Evolutionary conservation across 2,888 invertebrate species (phyloP).

Genomic region (Cheilosia scutellata): DNA sequence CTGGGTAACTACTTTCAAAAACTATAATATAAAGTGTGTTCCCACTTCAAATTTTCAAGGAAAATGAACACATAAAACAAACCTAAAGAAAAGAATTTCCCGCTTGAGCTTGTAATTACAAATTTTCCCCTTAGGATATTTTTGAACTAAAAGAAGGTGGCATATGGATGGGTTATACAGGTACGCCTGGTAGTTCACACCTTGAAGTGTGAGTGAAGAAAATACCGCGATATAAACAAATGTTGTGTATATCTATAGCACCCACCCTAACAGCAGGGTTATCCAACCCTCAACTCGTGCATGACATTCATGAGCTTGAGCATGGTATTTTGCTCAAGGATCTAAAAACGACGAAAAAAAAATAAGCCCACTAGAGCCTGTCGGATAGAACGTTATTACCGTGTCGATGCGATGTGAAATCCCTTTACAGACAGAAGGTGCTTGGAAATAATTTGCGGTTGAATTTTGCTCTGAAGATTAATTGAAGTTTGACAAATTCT

Average conservation of each 20-base stretch:
- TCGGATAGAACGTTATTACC: slow-evolving; percentile 20
- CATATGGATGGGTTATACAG: slow-evolving; percentile 51
- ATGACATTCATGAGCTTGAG: slow-evolving; percentile 60
- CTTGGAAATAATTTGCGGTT: slow-evolving; percentile 76
- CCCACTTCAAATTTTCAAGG: slow-evolving; percentile 17
- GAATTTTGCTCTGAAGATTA: slow-evolving; percentile 64
- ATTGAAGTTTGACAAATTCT: slow-evolving; percentile 78
- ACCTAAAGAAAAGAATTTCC: slow-evolving; percentile 50
- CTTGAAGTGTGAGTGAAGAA: slow-evolving; percentile 56
- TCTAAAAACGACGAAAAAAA: slow-evolving; percentile 41
- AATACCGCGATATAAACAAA: slow-evolving; percentile 60
- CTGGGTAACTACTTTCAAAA: too few relatives aligned
- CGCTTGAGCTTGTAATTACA: slow-evolving; percentile 57
- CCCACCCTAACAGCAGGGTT: slow-evolving; percentile 12
- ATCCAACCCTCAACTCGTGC: slow-evolving; percentile 63
- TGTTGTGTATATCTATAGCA: slow-evolving; percentile 37
- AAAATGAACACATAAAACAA: slow-evolving; percentile 38
- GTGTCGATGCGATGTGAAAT: slow-evolving; percentile 24
- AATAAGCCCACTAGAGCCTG: slow-evolving; percentile 55
- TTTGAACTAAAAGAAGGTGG: slow-evolving; percentile 58
- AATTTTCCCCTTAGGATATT: slow-evolving; percentile 65
- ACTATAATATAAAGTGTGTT: too few relatives aligned
- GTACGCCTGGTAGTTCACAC: slow-evolving; percentile 65
- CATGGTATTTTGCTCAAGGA: slow-evolving; percentile 53
- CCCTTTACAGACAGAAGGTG: slow-evolving; percentile 39